phyloP scores from a whole-genome alignment of 92 coral and sea anemone species.

The Phenganax marumi region DNA sequence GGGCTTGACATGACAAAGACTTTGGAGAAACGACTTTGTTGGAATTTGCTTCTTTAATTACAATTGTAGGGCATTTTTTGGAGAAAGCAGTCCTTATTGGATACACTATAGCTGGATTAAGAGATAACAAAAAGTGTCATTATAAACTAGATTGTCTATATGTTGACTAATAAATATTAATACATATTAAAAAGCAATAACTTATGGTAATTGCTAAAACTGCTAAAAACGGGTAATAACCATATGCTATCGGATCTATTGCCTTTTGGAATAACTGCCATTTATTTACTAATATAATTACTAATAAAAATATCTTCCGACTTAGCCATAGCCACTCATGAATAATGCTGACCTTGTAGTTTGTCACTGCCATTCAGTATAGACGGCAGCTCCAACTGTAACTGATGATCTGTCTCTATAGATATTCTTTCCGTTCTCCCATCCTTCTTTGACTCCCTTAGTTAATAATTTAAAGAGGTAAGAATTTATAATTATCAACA shows the following conservation, averaged over 20 bases:
- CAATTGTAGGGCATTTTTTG: conserved; percentile 38
- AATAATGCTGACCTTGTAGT: conserved; percentile 50
- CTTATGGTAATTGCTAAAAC: no score
- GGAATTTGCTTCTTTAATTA: no score
- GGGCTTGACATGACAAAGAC: no score
- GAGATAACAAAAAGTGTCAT: neutral
- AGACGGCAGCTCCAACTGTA: conserved; percentile 56
- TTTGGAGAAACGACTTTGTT: no score
- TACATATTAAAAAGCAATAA: neutral
- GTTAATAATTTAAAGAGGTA: conserved; percentile 6
- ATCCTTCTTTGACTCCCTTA: conserved; percentile 53
- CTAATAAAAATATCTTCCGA: neutral
- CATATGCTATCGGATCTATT: no score
- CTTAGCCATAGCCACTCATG: neutral
- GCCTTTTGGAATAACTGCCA: neutral
- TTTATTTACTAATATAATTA: neutral
- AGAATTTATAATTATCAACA: neutral
- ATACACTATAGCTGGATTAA: conserved; percentile 46
- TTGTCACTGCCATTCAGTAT: conserved; percentile 54
- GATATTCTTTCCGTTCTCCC: conserved; percentile 53
- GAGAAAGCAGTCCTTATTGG: conserved; percentile 45
- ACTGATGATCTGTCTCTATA: conserved; percentile 62
- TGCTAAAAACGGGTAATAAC: no score
- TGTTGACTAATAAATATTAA: neutral
- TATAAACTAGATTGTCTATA: neutral